Evolutionary conservation across 2,888 invertebrate species (phyloP), one percentile per base, ranked within the genome.

Genomic region (Brassicogethes aeneus): DNA sequence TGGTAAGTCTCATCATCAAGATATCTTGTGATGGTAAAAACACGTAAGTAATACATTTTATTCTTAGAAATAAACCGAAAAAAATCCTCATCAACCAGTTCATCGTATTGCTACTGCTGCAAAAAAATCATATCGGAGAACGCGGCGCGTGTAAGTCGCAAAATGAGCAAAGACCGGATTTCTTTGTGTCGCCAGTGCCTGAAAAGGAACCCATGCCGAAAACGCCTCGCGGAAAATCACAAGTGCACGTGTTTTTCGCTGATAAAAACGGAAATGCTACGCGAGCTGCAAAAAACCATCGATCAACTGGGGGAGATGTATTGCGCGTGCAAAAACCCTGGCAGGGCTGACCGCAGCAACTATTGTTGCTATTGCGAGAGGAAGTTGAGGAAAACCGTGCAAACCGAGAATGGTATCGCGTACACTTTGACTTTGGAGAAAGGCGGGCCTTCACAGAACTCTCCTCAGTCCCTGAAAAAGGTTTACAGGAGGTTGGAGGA

Each of bases 341-440:
- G 3, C 16, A 45, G 37, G 13, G 15, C 8, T 16, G 46, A 47
- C 3, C 35, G 46, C 34, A 35, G 41, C 1, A 29, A 43, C 3
- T 52, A 51, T 43, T 57, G 57, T 38, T 29, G 34, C 3, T 48
- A 54, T 34, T 62, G 61, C 43, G 50, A 52, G 33, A 54, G 54
- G 41, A 59, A 60, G 37, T 48, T 56, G 16, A 48, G 47, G 35
- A 50, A 51, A 30, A 55, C 55, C n/a, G 42, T 44, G 13, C 46
- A 46, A 17, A 50, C 42, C 17, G 64, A 64, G 3, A 68, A 69
- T 47, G 57, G 68, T 1, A 65, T 71, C 13, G 71, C 71, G 8
- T 72, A 71, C 40, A 68, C 70, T 38, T 48, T 72, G 30, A 69
- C 66, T 8, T 67, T 71, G 41, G 58, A 60, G 3, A 53, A 51